Base-by-base conservation (phyloP, 2,888 invertebrate species). In the Panopea generosa region DNA sequence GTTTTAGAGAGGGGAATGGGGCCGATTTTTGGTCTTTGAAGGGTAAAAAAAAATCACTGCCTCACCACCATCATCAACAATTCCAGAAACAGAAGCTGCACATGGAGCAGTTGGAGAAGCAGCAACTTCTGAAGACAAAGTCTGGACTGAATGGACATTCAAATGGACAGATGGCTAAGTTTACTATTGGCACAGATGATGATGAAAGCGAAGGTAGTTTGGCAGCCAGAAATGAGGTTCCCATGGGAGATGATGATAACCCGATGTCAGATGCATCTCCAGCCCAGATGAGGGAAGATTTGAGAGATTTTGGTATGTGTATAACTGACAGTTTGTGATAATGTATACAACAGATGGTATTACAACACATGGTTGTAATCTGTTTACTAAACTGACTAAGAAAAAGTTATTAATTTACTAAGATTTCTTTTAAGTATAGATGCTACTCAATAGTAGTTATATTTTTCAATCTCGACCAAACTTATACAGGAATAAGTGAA, bases 161-260 rank as follows among this genome's bases (percentile, higher is more conserved):
- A 24, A 66, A 67, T 33, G 61, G 65, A 3, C 71, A 71, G 9
- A 53, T 70, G 18, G 72, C 80, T 16, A 68, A 66, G 61, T 80
- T 80, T 53, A 73, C 73, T 0, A 76, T 80, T 18, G 80, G 80
- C 18, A 69, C 79, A n/a, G 82, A 82, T 18, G 74, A 73, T 38
- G 80, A 78, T n/a, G 70, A 73, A 3, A 71, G 71, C 43, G 77
- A 74, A 18, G 77, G 65, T 0, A 74, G 67, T 29, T 11, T 33
- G 33, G 52, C 59, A 9, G 45, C 59, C 0, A 74, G 77, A 45
- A 56, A 52, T 2, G 83, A 77, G 52, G 78, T 84, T 1, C 83
- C 83, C 1, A 81, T 83, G 83, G 72, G 72, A 38, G 86, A 86
- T 33, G 86, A 87, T 57, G 87, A 87, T n/a, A 33, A 33, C 11